Evolutionary conservation across 2,797 vertebrate species (phyloP), one percentile per base, ranked within the genome.

Genomic region (Percopsis omiscomaycus): DNA sequence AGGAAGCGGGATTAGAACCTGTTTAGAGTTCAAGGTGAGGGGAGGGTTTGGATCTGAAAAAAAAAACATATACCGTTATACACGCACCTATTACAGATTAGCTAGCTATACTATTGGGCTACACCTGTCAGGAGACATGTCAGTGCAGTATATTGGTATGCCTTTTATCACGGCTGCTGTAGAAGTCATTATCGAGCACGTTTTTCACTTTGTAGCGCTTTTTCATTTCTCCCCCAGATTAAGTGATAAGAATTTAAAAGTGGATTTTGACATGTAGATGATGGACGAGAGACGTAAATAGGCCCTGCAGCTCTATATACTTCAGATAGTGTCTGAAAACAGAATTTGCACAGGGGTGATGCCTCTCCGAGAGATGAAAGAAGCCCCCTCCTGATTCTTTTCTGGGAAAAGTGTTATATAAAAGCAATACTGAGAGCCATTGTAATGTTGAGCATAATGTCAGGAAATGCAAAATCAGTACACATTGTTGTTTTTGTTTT

Each of bases 171-270:
- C 14, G n/a, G 28, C 48, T 61, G 22, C 48, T 55, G 16, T 56
- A 53, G 14, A 60, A 75, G 67, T 81, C 78, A 78, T 82, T 74
- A 75, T 75, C 46, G 37, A 66, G 62, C 48, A 27, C 71, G 63
- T 83, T 86, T 82, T 73, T 81, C 75, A 71, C 81, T 77, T 75
- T 65, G 46, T 49, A 14, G 0, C 32, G 48, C 47, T 44, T 48
- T 79, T 84, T 74, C 45, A 71, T 81, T 75, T 74, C 55, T 71
- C 62, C 57, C n/a, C 8, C 54, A 64, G 79, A 84, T 83, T 67
- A 82, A 81, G 62, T 28, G 69, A 83, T 86, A 69, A 55, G 71
- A 80, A 65, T 80, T 85, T 79, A 59, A 78, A 86, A 82, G 75
- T 81, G 32, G 71, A 68, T 82, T 78, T 62, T 86, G 78, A 83